Percentiles rank a stretch among this genome's conserved stretches.
phyloP scores from a whole-genome alignment of 2,797 vertebrate genomes.

The Naso thynnoides region DNA sequence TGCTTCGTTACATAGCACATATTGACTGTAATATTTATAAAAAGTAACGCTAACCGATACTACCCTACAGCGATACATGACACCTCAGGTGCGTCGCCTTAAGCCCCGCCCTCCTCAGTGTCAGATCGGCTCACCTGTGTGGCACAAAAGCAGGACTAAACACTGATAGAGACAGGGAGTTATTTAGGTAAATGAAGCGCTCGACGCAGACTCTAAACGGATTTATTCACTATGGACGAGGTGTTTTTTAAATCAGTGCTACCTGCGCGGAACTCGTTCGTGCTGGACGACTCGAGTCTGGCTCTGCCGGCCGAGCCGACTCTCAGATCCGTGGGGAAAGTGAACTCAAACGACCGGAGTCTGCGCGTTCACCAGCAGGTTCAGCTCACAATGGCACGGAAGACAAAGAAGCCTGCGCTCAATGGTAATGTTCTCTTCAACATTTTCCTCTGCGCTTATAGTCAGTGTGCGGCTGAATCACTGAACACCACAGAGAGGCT shows the following conservation, averaged over 20 bases:
- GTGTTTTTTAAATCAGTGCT: constrained; percentile 62
- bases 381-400: constrained; percentile 70
- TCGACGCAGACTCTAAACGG: accelerated
- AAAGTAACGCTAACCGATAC: not conserved
- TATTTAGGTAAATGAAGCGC: not conserved
- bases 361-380: constrained; percentile 75
- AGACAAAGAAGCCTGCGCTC: constrained; percentile 24
- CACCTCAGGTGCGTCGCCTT: constrained; percentile 59
- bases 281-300: constrained; percentile 67
- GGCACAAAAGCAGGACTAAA: constrained; percentile 34
- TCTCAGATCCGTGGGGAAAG: not conserved
- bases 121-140: constrained; percentile 18
- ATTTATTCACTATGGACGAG: constrained; percentile 50
- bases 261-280: not conserved
- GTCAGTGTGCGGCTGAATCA: too few relatives aligned
- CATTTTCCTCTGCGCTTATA: accelerated
- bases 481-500: too few relatives aligned
- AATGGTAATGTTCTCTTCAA: constrained; percentile 52
- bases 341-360: constrained; percentile 20
- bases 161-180: not conserved
- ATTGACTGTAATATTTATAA: too few relatives aligned
- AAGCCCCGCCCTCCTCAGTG: constrained; percentile 59
- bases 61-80: constrained; percentile 50
- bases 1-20: not conserved
- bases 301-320: constrained; percentile 62